Evolutionary conservation across 2,113 vertebrate genomes (phyloP), one percentile per base, ranked within the genome.

Genomic region (Ceyx melanurus): DNA sequence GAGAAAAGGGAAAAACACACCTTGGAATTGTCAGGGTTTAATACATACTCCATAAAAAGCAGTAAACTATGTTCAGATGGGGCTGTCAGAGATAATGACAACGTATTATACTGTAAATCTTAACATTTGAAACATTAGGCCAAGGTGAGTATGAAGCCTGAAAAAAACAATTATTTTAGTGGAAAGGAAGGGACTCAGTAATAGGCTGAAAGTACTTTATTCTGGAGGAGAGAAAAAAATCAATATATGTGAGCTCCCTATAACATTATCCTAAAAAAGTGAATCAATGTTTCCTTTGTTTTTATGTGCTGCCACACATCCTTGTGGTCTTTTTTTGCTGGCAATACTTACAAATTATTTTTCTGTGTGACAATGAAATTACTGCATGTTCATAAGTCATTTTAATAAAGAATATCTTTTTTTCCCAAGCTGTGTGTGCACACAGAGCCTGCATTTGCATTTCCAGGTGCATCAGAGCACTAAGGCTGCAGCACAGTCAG

Each of bases 141-240:
- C 42, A 66, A 94, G 93, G 68, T 89, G 68, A 42, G 72, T 88
- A 53, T 26, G 76, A 86, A 93, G 76, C 57, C 37, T 78, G 86
- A 92, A 87, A 94, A 94, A 88, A 88, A 42, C 82, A 94, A 96
- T 91, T 95, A 93, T 95, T 95, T 79, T 70, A 96, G 84, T 62
- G 67, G 70, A 92, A 94, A 90, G 40, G 50, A 82, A 89, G 64
- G 53, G 61, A 85, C 80, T 7, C 89, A 43, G 88, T 71, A 86
- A 71, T 71, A 90, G 46, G 54, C 58, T 93, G 18, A 35, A 76
- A 86, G 60, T 87, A 67, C 45, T 85, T 91, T 46, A 66, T 78
- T 86, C 74, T n/a, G 15, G 23, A 29, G 42, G 8, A 88, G 40
- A 77, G 67, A 82, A 64, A 66, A 48, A 92, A 91, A 81, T 62